phyloP scores from a whole-genome alignment of 2,113 vertebrate species.

The Toxostoma redivivum region DNA sequence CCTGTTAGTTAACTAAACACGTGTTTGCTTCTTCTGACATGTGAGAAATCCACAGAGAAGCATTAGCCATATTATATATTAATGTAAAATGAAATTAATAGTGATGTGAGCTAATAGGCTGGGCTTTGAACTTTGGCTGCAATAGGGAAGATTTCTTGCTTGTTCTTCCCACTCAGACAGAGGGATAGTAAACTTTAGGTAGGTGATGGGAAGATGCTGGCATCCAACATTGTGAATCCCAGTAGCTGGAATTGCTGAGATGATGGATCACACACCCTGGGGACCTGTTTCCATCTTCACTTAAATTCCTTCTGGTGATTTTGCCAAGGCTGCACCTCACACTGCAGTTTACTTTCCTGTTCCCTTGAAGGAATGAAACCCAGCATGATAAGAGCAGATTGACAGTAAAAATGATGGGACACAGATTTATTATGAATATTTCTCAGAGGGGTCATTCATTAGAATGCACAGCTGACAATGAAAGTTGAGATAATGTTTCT shows the following conservation, averaged over 20 bases:
- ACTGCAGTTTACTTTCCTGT: not conserved
- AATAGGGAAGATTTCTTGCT: not conserved
- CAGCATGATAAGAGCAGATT: not conserved
- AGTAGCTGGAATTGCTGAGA: not conserved
- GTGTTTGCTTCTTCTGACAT: not conserved
- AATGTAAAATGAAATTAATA: conserved; percentile 37
- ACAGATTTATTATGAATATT: not conserved
- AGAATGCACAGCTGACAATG: not conserved
- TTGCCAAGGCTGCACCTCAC: not conserved
- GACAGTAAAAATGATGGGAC: not conserved
- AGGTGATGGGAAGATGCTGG: not conserved
- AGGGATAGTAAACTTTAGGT: not conserved
- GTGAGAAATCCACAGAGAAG: conserved; percentile 43
- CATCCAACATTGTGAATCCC: not conserved
- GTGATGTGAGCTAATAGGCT: conserved; percentile 5
- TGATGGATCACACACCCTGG: not conserved
- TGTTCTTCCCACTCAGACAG: not conserved
- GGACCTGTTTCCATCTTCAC: not conserved
- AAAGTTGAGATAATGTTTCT: not conserved
- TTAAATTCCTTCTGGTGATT: not conserved
- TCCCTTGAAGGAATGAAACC: not conserved
- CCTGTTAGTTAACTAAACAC: not conserved
- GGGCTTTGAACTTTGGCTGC: conserved; percentile 14
- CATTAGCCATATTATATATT: conserved; percentile 48
- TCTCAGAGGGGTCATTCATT: not conserved